phyloP scores from a whole-genome alignment of 2,113 vertebrate species.

The Ovis canadensis region DNA sequence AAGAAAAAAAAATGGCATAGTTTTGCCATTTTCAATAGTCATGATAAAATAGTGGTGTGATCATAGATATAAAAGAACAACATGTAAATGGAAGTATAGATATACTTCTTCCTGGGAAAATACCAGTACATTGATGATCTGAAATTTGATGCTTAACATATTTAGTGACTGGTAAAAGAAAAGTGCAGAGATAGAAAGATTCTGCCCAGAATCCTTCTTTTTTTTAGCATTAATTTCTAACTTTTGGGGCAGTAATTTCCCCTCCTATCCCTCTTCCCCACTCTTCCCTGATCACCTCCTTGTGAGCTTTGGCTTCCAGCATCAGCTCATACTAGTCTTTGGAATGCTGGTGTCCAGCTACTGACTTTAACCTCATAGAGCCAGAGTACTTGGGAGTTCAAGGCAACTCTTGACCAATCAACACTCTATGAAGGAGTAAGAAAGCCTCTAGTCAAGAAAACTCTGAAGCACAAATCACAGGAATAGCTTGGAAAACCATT shows the following conservation, averaged over 20 bases:
- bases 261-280: too few relatives aligned
- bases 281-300: rapidly evolving
- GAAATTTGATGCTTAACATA: background rate
- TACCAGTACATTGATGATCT: background rate
- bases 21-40: background rate
- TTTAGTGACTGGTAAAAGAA: background rate
- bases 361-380: rapidly evolving
- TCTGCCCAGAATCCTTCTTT: background rate
- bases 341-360: background rate
- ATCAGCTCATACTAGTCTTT: background rate
- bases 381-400: too few relatives aligned
- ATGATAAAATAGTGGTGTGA: background rate
- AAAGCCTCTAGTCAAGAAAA: background rate
- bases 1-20: background rate
- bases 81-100: background rate
- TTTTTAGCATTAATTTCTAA: background rate
- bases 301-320: background rate
- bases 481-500: background rate
- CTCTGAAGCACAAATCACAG: background rate
- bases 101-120: background rate
- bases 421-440: background rate
- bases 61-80: background rate
- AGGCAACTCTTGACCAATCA: background rate
- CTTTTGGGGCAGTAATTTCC: background rate
- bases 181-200: background rate